Evolutionary conservation across 2,888 invertebrate genomes (phyloP), one percentile per base, ranked within the genome.

Genomic region (Heliconius ismenius): DNA sequence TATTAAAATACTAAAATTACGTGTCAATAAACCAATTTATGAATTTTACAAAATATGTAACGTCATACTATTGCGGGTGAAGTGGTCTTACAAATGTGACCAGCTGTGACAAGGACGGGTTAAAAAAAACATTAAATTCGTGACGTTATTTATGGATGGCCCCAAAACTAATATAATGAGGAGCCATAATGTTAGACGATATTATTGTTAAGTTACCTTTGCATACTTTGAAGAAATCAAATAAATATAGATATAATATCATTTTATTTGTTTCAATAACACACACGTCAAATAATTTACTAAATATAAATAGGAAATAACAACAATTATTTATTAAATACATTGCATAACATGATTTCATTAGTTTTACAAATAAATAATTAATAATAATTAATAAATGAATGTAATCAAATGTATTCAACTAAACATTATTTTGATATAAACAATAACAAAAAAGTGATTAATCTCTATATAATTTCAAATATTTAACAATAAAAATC

Each of bases 141-240:
- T 10, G n/a, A n/a, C 10, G 18, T 49, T 18, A 49, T 18, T 49
- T 18, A 49, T 58, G 58, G 58, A n/a, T n/a, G 58, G n/a, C 58
- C 58, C n/a, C 58, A 63, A 72, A 73, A 67, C 70, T 70, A 65
- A 76, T 65, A 70, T 74, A 69, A 76, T 58, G 62, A 88, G 89
- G 91, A 91, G 93, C 93, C 93, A 93, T 93, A 93, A 83, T 81
- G 80, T 83, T 89, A 90, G 84, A 83, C 81, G 85, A 83, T 81
- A 80, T 70, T 70, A 70, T 86, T 87, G 75, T 86, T 92, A 93
- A 91, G 93, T 93, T 93, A 93, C 92, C 93, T 84, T 86, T 84
- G 83, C 83, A 85, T 86, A 83, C 78, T 79, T 81, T 85, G 84
- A 84, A 81, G 79, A 83, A 79, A 78, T 80, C 77, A 77, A 84